Conservation (phyloP, 2,888 invertebrate species). For the Calephelis perditalis region DNA sequence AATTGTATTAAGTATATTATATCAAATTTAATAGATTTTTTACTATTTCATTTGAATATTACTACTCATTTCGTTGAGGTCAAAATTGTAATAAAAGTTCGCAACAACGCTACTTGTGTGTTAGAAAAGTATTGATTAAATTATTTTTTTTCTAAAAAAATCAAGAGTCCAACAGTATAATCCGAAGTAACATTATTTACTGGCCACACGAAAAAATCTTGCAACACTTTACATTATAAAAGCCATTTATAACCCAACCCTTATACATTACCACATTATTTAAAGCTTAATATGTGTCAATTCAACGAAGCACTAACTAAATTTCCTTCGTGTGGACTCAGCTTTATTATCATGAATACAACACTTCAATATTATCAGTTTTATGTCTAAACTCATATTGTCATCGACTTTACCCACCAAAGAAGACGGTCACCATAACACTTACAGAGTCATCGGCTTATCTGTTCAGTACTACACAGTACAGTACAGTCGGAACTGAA, state of each 20-base stretch:
- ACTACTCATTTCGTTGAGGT: not conserved
- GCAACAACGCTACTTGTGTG: slow-evolving; percentile 5
- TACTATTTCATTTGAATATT: not conserved
- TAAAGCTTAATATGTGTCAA: slow-evolving; percentile 16
- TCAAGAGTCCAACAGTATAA: slow-evolving; percentile 26
- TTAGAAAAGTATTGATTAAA: slow-evolving; percentile 3
- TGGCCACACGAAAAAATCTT: slow-evolving; percentile 25
- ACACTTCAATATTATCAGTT: slow-evolving; percentile 40
- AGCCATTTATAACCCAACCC: slow-evolving; percentile 14
- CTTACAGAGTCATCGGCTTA: too few relatives aligned
- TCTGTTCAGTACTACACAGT: too few relatives aligned
- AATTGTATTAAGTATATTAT: not conserved
- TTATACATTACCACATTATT: slow-evolving; percentile 13
- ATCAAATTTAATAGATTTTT: not conserved
- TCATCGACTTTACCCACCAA: slow-evolving; percentile 51
- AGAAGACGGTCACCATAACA: slow-evolving; percentile 34
- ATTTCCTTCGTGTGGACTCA: slow-evolving; percentile 28
- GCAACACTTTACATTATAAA: slow-evolving; percentile 14
- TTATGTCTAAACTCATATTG: slow-evolving; percentile 56
- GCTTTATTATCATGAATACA: slow-evolving; percentile 29
- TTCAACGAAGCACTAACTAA: slow-evolving; percentile 17
- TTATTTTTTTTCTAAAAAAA: slow-evolving; percentile 12
- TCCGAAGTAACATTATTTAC: slow-evolving; percentile 24
- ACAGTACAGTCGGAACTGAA: too few relatives aligned
- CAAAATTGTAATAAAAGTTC: slow-evolving; percentile 7